Evolutionary conservation across 2,888 invertebrate species (phyloP).

Genomic region (Tipula vernalis): DNA sequence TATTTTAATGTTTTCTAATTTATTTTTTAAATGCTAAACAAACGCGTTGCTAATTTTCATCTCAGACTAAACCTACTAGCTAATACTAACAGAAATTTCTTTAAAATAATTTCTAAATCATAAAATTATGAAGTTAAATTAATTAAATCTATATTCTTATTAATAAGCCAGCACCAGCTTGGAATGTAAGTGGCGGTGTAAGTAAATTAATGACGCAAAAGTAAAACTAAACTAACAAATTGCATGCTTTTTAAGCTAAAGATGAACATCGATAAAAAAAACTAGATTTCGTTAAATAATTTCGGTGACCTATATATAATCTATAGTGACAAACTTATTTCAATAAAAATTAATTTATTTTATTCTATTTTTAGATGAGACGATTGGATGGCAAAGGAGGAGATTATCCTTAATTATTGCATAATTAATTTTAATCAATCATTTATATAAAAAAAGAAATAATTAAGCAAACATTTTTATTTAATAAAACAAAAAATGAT

Average conservation of each 20-base stretch:
- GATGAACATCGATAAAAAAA: too few relatives aligned
- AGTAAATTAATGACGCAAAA: background rate
- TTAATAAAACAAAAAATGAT: background rate
- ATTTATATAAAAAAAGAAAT: background rate
- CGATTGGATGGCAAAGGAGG: constrained; percentile 8
- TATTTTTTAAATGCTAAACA: background rate
- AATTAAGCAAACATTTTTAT: too few relatives aligned
- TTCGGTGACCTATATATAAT: too few relatives aligned
- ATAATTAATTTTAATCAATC: background rate
- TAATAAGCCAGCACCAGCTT: background rate
- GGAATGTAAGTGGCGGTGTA: background rate
- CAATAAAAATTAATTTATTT: background rate
- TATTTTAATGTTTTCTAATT: background rate
- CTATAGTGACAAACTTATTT: background rate
- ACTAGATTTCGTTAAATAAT: too few relatives aligned
- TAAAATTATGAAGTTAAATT: too few relatives aligned
- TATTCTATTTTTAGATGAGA: constrained; percentile 8
- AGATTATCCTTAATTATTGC: background rate
- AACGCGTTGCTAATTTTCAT: background rate
- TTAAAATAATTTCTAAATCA: background rate
- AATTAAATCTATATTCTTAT: background rate
- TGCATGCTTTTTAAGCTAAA: background rate
- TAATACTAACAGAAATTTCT: background rate
- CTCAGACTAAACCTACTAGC: background rate
- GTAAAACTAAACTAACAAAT: background rate